Evolutionary conservation across 2,113 vertebrate genomes (phyloP).

Genomic region (rat (Rattus norvegicus)): GRCr8 NC_086026.1:29832001-29832500

Average conservation of each 20-base stretch:
- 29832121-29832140: background rate
- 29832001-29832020: background rate
- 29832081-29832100: background rate
- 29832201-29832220: background rate
- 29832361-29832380: background rate
- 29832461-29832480: background rate
- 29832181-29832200: background rate
- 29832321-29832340: background rate
- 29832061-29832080: background rate
- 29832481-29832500: slow-evolving; percentile 3
- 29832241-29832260: background rate
- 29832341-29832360: background rate
- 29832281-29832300: background rate
- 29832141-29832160: background rate
- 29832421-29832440: background rate
- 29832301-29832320: rapidly evolving
- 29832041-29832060: background rate
- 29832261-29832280: too few species aligned
- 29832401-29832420: background rate
- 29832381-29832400: background rate
- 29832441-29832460: background rate
- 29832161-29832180: background rate
- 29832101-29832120: background rate
- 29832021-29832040: background rate
- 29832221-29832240: background rate